Evolutionary conservation across 2,113 vertebrate genomes (phyloP), one percentile per base, ranked within the genome.

Genomic region (Motacilla tschutschensis): DNA sequence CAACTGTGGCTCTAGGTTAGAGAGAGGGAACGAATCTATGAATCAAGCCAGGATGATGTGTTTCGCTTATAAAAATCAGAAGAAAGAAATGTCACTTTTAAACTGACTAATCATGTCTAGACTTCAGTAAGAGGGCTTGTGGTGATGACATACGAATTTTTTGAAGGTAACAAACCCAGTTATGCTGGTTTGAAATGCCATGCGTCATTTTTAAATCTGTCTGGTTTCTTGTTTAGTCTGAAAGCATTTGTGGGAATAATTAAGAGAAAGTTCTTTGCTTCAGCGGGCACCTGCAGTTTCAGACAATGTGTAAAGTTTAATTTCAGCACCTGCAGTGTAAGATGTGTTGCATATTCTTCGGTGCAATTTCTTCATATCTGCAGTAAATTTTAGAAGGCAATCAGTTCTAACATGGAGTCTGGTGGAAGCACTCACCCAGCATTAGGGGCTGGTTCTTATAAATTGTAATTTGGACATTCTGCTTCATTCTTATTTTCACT

Each of bases 201-300:
- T 28, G 17, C 0, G 0, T 69, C 5, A 29, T 66, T 85, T 86
- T n/a, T 0, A 57, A 71, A 62, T 55, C 31, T 76, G 9, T 83
- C 54, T 85, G 16, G 8, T 79, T 85, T 70, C 63, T 84, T 81
- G 47, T 86, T 94, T 72, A 60, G 25, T 84, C 31, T 87, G 74
- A 70, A 70, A 65, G 40, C 55, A 19, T 79, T 79, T 86, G 59
- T 73, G 55, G 60, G 44, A 86, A 44, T 72, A 75, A 75, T 43
- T 58, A 79, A 36, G 38, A 75, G 59, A 55, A 85, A 65, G 26
- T 47, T 54, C 36, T 75, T 60, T 78, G 16, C 50, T 72, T 75
- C 31, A 33, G 6, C 54, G 31, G 31, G 31, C 31, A 81, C 41
- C 50, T 78, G 38, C 22, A 50, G 28, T 62, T 86, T 79, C 35